Base-by-base conservation (phyloP, 2,113 vertebrate species). In the Pseudorectes ferrugineus region DNA sequence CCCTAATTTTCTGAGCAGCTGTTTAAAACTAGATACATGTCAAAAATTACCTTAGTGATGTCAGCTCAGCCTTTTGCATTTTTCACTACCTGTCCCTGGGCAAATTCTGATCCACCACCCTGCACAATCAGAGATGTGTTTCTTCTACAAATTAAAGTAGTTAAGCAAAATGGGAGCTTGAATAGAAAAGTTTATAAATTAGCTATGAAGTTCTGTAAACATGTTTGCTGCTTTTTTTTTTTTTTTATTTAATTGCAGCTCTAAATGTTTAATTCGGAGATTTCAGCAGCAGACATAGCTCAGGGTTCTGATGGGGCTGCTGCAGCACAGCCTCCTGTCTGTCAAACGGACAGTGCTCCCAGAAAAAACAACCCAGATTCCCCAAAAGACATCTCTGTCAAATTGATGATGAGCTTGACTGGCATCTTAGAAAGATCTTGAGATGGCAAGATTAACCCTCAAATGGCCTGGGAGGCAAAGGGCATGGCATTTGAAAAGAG, bases 211-310 rank as follows among this genome's bases (percentile, higher is more conserved):
- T 87, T 96, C 94, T 96, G 92, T 97, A 98, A 98, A 97, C 86
- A 92, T 68, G 59, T 96, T 97, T 97, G 81, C 91, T 94, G 86
- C 29, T 55, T 88, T 95, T 23, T 46, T 38, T 38, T 15, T n/a
- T 48, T 80, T 84, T 63, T 95, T 94, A 94, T 97, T 97, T 98
- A 98, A 98, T 97, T 98, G 97, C 81, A 63, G 78, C 85, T 97
- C 91, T 96, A 95, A 98, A 98, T 98, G 96, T 98, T 98, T 98
- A 97, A 98, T 98, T 97, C 5, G 3, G 78, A 92, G 88, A 68
- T 72, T 85, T 95, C 63, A 85, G 58, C 86, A 87, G 89, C 59
- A 85, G 72, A 46, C 59, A 6, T n/a, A 78, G 28, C 73, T 25
- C 7, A 87, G 74, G 88, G 91, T 88, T 96, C 92, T 75, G 93